Percentiles rank a stretch among this genome's conserved stretches.
phyloP scores from a whole-genome alignment of 2,113 vertebrate species.

The Colistium nudipinnis region DNA sequence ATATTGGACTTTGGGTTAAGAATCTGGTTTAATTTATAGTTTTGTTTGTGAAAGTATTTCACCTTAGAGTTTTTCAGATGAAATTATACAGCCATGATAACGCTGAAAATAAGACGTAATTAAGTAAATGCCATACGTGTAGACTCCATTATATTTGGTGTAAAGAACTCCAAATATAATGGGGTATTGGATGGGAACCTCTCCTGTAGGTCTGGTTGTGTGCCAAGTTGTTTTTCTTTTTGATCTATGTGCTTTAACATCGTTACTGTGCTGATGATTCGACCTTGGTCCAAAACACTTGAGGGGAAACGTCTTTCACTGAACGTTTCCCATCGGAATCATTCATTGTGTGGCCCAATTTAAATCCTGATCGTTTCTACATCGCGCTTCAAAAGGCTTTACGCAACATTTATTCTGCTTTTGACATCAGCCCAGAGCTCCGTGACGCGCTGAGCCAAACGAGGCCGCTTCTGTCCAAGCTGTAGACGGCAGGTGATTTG shows the following conservation, averaged over 20 bases:
- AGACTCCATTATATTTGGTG: no score
- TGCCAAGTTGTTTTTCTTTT: no score
- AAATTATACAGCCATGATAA: no score
- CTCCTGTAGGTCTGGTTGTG: slow-evolving; percentile 50
- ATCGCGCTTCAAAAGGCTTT: slow-evolving; percentile 48
- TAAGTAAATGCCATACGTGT: no score
- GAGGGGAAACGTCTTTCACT: slow-evolving; percentile 37
- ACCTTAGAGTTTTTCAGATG: no score
- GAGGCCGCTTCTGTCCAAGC: slow-evolving; percentile 28
- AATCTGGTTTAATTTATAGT: background rate
- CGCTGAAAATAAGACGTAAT: no score
- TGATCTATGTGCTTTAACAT: slow-evolving; percentile 29
- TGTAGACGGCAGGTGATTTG: slow-evolving; percentile 67
- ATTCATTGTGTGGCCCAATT: slow-evolving; percentile 57
- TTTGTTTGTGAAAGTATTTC: no score
- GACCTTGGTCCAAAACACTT: slow-evolving; percentile 25
- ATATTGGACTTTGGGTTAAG: background rate
- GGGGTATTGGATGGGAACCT: slow-evolving; percentile 30
- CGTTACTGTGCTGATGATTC: slow-evolving; percentile 24
- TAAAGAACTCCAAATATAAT: no score
- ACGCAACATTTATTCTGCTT: slow-evolving; percentile 56
- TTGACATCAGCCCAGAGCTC: slow-evolving; percentile 54
- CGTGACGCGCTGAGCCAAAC: slow-evolving; percentile 28
- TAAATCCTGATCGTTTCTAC: slow-evolving; percentile 37
- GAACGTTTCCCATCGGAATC: slow-evolving; percentile 33